Base-by-base conservation (phyloP, 2,113 vertebrate species). In the Chaetura pelagica region DNA sequence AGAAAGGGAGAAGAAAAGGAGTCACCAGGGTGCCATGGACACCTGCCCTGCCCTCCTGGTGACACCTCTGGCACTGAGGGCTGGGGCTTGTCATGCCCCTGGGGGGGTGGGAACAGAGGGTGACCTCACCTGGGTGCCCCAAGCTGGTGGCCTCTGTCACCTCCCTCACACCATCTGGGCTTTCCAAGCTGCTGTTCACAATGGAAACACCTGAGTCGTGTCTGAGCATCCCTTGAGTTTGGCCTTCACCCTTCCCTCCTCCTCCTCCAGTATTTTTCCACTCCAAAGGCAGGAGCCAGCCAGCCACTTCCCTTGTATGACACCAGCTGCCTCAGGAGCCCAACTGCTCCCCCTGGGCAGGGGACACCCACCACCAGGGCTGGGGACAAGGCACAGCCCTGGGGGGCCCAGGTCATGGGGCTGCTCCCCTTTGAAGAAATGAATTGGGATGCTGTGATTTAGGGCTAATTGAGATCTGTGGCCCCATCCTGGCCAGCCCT, bases 201-300 rank as follows among this genome's bases (percentile, higher is more conserved):
- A 62, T 87, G 94, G 82, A 72, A 92, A 95, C 94, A 90, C 82
- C 82, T n/a, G 30, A 67, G 30, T 21, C 2, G 29, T 16, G 67
- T 87, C 86, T 54, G 3, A 3, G 72, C 83, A 75, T 84, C 44
- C 29, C 61, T 30, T 12, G 34, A 72, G 35, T 68, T 84, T 90
- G 87, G 73, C 48, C 67, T 52, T 48, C 35, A 12, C 19, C 64
- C 35, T 30, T 5, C 3, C 49, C 61, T 69, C 82, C 76, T 88
- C 32, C 49, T n/a, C 30, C 30, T 2, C 54, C 90, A 71, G 69
- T 55, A 54, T 44, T 91, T 85, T 55, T 89, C 83, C 61, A 55
- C 68, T 84, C 61, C 0, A 3, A 30, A 46, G 55, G 38, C 44
- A 44, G 67, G 48, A 64, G 32, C 79, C 82, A 93, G 79, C 24